Conservation (phyloP, 2,113 vertebrate genomes). For the Ptychochromis oligacanthus region DNA sequence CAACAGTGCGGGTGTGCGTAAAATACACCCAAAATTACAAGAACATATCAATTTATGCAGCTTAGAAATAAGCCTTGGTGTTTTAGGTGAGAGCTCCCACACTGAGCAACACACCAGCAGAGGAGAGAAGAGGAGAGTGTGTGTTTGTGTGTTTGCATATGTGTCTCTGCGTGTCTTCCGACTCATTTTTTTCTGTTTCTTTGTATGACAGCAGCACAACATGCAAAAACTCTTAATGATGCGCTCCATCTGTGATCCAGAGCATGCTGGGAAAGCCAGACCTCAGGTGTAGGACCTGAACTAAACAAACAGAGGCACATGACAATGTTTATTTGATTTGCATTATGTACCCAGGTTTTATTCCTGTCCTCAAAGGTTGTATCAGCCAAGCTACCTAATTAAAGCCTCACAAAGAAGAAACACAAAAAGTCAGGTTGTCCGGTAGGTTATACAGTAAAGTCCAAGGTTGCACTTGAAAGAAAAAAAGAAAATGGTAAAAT, state of each 20-base stretch:
- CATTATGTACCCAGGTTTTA: background rate
- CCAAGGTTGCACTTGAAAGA: background rate
- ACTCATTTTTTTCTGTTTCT: slow-evolving; percentile 28
- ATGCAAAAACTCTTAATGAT: slow-evolving; percentile 45
- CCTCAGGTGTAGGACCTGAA: slow-evolving; percentile 7
- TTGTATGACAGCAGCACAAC: background rate
- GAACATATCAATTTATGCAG: slow-evolving; percentile 44
- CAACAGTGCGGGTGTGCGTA: slow-evolving; percentile 4
- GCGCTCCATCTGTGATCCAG: slow-evolving; percentile 23
- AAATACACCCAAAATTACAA: slow-evolving; percentile 32
- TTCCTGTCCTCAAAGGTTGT: background rate
- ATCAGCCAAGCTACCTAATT: background rate
- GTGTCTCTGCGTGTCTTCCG: slow-evolving; percentile 14
- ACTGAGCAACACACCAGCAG: slow-evolving; percentile 20
- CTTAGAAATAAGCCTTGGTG: slow-evolving; percentile 40
- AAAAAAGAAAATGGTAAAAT: background rate
- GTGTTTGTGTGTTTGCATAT: slow-evolving; percentile 15
- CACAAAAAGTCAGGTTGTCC: background rate
- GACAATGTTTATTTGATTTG: background rate
- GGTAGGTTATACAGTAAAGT: background rate
- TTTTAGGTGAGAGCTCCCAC: slow-evolving; percentile 55
- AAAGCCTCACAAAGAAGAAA: background rate
- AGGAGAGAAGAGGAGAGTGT: slow-evolving; percentile 24
- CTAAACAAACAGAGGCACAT: background rate
- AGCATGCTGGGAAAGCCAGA: background rate